These are phyloP conservation scores for Monoplex corrugatus DNA, from an alignment of 2,888 invertebrate genomes.

Conservation along the genomic window DNA sequence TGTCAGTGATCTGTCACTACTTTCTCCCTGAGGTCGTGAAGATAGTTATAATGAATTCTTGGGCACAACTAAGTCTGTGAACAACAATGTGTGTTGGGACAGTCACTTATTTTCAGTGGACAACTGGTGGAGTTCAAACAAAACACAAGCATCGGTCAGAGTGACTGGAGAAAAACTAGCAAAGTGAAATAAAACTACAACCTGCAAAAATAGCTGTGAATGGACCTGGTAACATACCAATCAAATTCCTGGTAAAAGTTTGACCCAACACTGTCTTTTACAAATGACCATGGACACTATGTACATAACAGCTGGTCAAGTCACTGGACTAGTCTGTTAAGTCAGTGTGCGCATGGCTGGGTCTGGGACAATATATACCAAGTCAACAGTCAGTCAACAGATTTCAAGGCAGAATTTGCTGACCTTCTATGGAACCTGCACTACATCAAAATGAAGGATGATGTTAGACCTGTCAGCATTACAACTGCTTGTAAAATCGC, in stretches of 20 bases:
- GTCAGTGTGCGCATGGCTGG: neutral
- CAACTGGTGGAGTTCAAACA: neutral
- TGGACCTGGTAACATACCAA: neutral
- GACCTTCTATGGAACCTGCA: neutral
- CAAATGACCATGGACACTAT: neutral
- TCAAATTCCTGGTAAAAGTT: neutral
- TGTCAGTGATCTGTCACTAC: no score
- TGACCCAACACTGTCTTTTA: neutral
- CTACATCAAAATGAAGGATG: neutral
- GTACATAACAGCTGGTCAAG: neutral
- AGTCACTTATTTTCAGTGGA: neutral
- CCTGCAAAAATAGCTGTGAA: neutral
- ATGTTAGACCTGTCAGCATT: neutral
- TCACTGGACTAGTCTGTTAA: neutral
- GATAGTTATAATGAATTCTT: neutral
- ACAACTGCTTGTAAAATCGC: neutral
- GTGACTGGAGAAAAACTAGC: neutral
- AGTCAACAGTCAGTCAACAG: neutral
- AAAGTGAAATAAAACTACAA: neutral
- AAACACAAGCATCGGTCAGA: neutral
- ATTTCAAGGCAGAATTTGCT: constrained; percentile 31
- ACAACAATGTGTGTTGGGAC: neutral
- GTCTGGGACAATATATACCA: neutral
- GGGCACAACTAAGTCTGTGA: neutral
- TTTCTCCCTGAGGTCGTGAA: neutral